Percentiles rank a stretch among this genome's conserved stretches.
phyloP scores from a whole-genome alignment of 2,113 vertebrate genomes.

The Diadophis punctatus region DNA sequence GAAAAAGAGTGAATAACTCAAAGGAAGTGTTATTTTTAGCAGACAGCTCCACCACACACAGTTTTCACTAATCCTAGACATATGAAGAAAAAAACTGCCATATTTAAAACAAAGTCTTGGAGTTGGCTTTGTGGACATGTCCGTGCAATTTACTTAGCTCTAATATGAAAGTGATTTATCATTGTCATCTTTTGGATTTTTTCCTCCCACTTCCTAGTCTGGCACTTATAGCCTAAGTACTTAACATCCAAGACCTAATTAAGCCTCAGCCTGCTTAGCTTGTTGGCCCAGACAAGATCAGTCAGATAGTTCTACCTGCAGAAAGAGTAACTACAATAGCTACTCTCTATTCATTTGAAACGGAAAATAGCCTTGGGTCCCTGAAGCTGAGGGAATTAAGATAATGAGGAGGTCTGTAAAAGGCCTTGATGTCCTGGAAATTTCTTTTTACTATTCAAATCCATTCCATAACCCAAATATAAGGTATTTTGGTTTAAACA shows the following conservation, averaged over 20 bases:
- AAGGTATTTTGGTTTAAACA: neutral
- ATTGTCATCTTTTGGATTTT: neutral
- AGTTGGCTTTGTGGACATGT: neutral
- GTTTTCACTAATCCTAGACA: neutral
- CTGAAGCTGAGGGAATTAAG: neutral
- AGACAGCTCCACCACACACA: neutral
- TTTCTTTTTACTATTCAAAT: neutral
- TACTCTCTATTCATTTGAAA: neutral
- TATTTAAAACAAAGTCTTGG: neutral
- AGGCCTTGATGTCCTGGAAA: neutral
- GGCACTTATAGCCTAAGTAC: neutral
- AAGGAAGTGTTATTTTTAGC: neutral
- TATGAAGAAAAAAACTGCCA: neutral
- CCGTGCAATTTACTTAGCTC: neutral
- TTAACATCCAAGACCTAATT: neutral
- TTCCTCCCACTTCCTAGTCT: neutral
- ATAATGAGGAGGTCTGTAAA: neutral
- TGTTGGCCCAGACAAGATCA: neutral
- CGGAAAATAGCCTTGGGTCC: neutral
- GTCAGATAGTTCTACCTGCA: neutral
- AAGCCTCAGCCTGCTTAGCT: neutral
- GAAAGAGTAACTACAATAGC: neutral
- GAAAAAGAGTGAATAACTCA: neutral
- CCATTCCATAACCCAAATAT: neutral
- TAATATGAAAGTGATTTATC: neutral